phyloP scores from a whole-genome alignment of 2,113 vertebrate genomes.

The Chionomys nivalis region DNA sequence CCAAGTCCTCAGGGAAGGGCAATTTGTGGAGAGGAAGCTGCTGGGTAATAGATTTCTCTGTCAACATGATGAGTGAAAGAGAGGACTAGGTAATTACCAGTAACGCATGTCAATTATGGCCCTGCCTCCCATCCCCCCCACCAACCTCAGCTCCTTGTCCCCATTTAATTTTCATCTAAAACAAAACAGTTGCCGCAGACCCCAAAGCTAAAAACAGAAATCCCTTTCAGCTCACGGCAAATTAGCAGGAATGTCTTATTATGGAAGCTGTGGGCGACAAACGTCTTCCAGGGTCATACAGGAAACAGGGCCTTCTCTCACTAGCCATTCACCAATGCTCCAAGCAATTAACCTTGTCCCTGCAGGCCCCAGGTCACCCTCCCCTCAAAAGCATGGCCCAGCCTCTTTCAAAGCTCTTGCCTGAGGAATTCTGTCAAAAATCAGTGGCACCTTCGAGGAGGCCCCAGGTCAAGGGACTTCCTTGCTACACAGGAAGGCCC shows the following conservation, averaged over 20 bases:
- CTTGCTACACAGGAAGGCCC: constrained; percentile 89
- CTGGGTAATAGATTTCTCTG: constrained; percentile 93
- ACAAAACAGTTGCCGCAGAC: constrained; percentile 88
- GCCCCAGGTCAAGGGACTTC: constrained; percentile 89
- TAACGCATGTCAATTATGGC: constrained; percentile 94
- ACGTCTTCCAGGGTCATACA: constrained; percentile 86
- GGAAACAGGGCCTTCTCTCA: constrained; percentile 89
- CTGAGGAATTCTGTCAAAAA: constrained; percentile 89
- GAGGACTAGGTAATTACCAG: constrained; percentile 90
- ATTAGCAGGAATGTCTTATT: constrained; percentile 91
- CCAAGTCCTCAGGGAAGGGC: constrained; percentile 84
- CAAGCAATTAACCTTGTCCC: constrained; percentile 87
- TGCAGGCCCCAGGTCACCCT: constrained; percentile 72
- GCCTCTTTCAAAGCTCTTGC: constrained; percentile 85
- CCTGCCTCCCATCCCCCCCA: constrained; percentile 75
- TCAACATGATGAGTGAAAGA: constrained; percentile 95
- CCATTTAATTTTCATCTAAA: constrained; percentile 87
- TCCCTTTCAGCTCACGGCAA: constrained; percentile 91
- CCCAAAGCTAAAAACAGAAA: constrained; percentile 88
- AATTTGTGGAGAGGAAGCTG: constrained; percentile 88
- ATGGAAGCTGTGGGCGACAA: constrained; percentile 87
- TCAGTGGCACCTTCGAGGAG: constrained; percentile 89
- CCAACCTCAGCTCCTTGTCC: constrained; percentile 79
- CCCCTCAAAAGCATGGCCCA: constrained; percentile 84
- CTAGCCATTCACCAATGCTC: constrained; percentile 83